Conservation (phyloP, 2,797 vertebrate genomes). For the Tapera naevia region DNA sequence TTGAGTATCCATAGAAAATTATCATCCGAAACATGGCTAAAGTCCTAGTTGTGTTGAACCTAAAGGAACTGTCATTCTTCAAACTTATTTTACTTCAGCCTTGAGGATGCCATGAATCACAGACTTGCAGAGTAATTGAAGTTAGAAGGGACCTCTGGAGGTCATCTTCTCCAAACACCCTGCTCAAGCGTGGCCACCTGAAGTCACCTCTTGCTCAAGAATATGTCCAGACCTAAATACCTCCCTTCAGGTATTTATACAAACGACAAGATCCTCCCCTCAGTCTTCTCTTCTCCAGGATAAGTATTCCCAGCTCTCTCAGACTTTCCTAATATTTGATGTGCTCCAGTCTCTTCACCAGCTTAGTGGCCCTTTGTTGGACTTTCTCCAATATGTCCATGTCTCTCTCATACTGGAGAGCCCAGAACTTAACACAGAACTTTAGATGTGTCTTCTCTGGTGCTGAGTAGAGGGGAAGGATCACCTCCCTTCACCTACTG, state of each 20-base stretch:
- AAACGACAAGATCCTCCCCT: not conserved
- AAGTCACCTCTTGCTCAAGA: not conserved
- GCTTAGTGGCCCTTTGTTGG: not conserved
- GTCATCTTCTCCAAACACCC: not conserved
- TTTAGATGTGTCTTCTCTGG: not conserved
- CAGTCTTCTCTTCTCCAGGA: not conserved
- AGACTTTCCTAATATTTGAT: not conserved
- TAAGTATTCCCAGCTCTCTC: not conserved
- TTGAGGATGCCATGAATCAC: not conserved
- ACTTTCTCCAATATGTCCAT: not conserved
- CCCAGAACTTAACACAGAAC: not conserved
- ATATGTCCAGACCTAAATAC: not conserved
- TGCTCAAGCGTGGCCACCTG: not conserved
- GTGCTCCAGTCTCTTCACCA: not conserved
- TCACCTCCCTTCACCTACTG: not conserved
- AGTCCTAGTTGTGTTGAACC: not conserved
- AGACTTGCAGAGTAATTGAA: not conserved
- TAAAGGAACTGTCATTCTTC: not conserved
- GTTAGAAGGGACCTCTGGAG: not conserved
- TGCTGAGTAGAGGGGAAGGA: not conserved
- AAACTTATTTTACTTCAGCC: not conserved
- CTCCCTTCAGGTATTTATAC: not conserved
- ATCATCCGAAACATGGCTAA: not conserved
- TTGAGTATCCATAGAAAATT: not conserved
- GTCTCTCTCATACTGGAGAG: not conserved